Conservation (phyloP, 2,797 vertebrate genomes). For the Ciconia nigra region DNA sequence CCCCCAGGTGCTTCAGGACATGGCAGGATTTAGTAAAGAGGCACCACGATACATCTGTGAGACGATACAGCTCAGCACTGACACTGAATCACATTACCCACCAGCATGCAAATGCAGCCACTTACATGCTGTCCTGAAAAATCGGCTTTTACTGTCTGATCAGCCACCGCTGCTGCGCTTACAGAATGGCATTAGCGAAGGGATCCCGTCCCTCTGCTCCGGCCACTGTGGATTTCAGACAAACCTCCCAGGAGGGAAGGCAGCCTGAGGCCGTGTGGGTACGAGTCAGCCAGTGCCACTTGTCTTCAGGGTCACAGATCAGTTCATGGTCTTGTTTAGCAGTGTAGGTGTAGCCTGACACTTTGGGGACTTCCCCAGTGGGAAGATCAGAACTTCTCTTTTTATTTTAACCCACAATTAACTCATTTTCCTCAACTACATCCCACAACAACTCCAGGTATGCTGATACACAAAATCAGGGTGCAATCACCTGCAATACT, state of each 20-base stretch:
- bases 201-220: not conserved
- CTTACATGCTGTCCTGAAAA: not conserved
- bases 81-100: not conserved
- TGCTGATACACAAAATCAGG: not conserved
- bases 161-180: not conserved
- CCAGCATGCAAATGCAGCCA: not conserved
- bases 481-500: not conserved
- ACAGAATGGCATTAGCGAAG: not conserved
- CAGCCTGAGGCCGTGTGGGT: not conserved
- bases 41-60: not conserved
- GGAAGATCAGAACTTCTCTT: not conserved
- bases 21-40: not conserved
- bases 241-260: not conserved
- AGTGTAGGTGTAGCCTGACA: not conserved
- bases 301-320: not conserved
- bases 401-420: not conserved
- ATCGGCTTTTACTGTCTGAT: not conserved
- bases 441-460: not conserved
- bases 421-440: not conserved
- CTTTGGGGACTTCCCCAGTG: not conserved
- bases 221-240: not conserved
- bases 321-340: not conserved
- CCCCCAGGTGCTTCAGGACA: not conserved
- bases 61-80: not conserved
- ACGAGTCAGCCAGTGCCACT: not conserved